phyloP scores from a whole-genome alignment of 2,888 invertebrate genomes.

The Aporophyla nigra region DNA sequence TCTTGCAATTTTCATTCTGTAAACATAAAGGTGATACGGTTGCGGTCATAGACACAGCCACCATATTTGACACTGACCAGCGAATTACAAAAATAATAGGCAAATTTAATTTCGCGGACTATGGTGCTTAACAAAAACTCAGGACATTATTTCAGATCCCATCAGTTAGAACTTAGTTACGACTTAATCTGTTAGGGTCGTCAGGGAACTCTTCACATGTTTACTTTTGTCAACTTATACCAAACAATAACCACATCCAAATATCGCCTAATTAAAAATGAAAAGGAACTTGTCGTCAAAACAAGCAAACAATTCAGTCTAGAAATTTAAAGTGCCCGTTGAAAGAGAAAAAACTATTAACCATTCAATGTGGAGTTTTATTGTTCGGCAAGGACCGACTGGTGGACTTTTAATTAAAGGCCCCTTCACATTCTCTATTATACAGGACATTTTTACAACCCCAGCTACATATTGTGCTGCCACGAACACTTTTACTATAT shows the following conservation, averaged over 20 bases:
- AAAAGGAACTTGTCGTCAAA: conserved; percentile 40
- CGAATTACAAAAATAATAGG: no score
- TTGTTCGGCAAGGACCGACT: conserved; percentile 81
- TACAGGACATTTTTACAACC: conserved; percentile 85
- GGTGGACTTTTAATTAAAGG: conserved; percentile 89
- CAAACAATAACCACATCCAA: conserved; percentile 10
- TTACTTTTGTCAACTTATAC: not conserved
- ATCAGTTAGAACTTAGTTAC: no score
- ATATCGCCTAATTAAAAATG: conserved; percentile 31
- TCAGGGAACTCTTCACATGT: not conserved
- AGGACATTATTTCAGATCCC: not conserved
- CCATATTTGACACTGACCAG: no score
- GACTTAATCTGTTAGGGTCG: no score
- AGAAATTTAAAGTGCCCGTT: conserved; percentile 69
- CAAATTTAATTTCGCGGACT: no score
- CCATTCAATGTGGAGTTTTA: conserved; percentile 84
- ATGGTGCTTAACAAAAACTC: not conserved
- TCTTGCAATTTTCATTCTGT: no score
- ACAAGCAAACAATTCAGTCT: conserved; percentile 53
- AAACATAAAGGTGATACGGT: no score
- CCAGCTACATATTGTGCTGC: conserved; percentile 69
- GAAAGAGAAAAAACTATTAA: conserved; percentile 77
- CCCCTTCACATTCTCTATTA: conserved; percentile 85
- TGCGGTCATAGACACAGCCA: no score
- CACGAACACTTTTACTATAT: conserved; percentile 54